phyloP scores from a whole-genome alignment of 2,797 vertebrate species.

The Poecilia gillii region DNA sequence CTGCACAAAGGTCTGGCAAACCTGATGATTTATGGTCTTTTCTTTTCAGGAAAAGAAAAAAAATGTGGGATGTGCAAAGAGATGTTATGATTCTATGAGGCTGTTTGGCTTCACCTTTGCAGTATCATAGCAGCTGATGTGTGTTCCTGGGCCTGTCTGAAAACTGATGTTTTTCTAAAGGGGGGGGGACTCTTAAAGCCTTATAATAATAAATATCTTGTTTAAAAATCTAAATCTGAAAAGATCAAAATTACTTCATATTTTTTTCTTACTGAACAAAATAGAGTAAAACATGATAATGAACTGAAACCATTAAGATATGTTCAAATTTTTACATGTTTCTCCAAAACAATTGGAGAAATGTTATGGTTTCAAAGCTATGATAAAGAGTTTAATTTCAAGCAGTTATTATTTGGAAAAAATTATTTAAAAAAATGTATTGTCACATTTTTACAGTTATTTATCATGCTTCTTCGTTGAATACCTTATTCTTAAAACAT shows the following conservation, averaged over 20 bases:
- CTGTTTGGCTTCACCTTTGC: constrained; percentile 11
- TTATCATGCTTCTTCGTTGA: background rate
- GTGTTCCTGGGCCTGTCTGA: constrained; percentile 8
- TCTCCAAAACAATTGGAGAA: background rate
- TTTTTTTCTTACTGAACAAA: background rate
- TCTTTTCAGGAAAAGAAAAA: constrained; percentile 5
- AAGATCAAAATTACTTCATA: background rate
- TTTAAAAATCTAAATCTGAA: background rate
- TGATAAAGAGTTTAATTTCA: constrained; percentile 6
- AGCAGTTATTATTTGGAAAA: background rate
- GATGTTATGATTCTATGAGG: background rate
- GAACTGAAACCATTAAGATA: constrained; percentile 1
- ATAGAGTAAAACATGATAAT: background rate
- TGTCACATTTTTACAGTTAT: background rate
- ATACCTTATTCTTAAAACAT: background rate
- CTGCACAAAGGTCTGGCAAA: constrained; percentile 24
- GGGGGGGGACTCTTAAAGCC: background rate
- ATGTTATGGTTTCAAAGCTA: background rate
- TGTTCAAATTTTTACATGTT: background rate
- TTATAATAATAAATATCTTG: background rate
- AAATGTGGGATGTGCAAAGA: constrained; percentile 1
- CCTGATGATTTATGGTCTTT: constrained; percentile 14
- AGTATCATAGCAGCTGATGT: constrained; percentile 5
- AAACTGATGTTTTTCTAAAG: background rate
- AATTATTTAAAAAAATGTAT: background rate